Evolutionary conservation across 2,888 invertebrate species (phyloP).

Genomic region (Petrolisthes cinctipes): DNA sequence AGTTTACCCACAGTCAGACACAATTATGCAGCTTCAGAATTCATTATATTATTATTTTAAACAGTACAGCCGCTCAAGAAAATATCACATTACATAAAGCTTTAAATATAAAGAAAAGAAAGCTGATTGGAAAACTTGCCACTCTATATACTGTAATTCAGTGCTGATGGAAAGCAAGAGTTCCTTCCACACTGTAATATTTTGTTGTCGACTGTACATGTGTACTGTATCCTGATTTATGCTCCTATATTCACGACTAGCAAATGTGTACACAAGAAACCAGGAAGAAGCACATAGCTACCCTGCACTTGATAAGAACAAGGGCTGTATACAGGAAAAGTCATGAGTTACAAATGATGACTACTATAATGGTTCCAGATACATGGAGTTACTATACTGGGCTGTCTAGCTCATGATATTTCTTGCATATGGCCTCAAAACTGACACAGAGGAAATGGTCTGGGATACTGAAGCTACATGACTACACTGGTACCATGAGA

Average conservation of each 20-base stretch:
- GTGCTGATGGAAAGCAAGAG: not conserved
- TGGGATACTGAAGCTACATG: not conserved
- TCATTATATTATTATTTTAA: slow-evolving; percentile 34
- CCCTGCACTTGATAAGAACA: not conserved
- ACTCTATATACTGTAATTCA: not conserved
- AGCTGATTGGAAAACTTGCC: not conserved
- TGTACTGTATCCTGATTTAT: slow-evolving; percentile 42
- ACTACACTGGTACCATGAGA: slow-evolving; percentile 8
- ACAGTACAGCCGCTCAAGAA: slow-evolving; percentile 26
- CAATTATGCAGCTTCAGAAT: slow-evolving; percentile 43
- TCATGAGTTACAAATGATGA: slow-evolving; percentile 28
- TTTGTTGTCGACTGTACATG: not conserved
- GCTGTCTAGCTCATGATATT: no score
- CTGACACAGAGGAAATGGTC: not conserved
- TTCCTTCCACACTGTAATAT: no score
- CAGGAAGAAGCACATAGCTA: slow-evolving; percentile 47
- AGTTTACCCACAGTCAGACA: no score
- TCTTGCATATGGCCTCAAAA: no score
- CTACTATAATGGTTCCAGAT: not conserved
- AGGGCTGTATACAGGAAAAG: not conserved
- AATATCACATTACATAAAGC: not conserved
- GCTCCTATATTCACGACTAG: slow-evolving; percentile 55
- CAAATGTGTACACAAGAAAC: slow-evolving; percentile 44
- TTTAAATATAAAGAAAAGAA: not conserved
- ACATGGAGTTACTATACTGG: no score